phyloP scores from a whole-genome alignment of 1,140 invertebrate genomes.

The Spodoptera frugiperda region DNA sequence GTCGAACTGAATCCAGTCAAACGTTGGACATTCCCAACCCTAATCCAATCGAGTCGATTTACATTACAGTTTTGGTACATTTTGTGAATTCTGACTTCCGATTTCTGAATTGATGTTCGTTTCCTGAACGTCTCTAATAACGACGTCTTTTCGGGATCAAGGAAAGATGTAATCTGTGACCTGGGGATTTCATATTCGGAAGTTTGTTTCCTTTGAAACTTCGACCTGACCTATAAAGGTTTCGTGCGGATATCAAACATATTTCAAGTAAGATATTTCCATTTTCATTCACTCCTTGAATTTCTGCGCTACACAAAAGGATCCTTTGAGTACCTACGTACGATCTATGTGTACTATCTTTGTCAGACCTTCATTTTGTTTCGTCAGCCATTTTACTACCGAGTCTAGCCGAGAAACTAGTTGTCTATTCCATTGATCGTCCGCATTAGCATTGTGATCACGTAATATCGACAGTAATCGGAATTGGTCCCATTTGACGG shows the following conservation, averaged over 20 bases:
- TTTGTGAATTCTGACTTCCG: not conserved
- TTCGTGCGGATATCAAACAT: not conserved
- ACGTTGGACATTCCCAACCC: not conserved
- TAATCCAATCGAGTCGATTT: constrained; percentile 27
- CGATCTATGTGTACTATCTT: not conserved
- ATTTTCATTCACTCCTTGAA: not conserved
- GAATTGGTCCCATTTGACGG: constrained; percentile 28
- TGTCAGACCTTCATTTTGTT: not conserved
- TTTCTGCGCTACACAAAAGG: too few species aligned
- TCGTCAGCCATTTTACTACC: not conserved
- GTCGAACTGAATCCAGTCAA: not conserved
- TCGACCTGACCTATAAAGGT: constrained; percentile 16
- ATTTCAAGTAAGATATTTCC: not conserved
- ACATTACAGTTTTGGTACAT: not conserved
- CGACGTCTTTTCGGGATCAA: not conserved
- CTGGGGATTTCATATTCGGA: constrained; percentile 22
- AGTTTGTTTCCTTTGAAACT: constrained; percentile 17
- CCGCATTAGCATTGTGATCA: constrained; percentile 16
- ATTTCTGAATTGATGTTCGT: constrained; percentile 3
- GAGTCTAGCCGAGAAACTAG: not conserved
- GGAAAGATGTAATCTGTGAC: constrained; percentile 23
- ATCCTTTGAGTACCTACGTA: too few species aligned
- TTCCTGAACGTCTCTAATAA: not conserved
- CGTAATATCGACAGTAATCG: constrained; percentile 33
- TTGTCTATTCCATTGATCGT: constrained; percentile 26